A percentile compares a stretch with the other conserved stretches of the same genome.
phyloP scores from a whole-genome alignment of 1,140 invertebrate genomes.

The Anadara kagoshimensis region DNA sequence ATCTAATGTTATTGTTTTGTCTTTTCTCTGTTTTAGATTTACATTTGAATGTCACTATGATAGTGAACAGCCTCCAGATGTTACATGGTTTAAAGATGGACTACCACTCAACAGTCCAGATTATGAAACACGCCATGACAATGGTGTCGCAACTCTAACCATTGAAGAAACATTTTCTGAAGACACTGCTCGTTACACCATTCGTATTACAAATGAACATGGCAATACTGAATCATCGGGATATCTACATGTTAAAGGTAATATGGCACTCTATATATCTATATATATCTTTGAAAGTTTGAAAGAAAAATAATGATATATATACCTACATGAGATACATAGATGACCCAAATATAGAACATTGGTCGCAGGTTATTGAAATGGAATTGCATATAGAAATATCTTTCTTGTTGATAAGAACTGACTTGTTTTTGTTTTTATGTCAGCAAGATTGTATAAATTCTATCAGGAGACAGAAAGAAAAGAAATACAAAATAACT shows the following conservation, averaged over 20 bases:
- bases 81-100: conserved; percentile 93
- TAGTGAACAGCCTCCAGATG: conserved; percentile 73
- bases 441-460: too few relatives aligned
- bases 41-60: conserved; percentile 82
- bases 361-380: too few relatives aligned
- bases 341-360: too few relatives aligned
- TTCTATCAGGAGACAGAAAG: too few relatives aligned
- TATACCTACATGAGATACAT: too few relatives aligned
- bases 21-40: conserved; percentile 73
- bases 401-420: too few relatives aligned
- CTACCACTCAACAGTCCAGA: conserved; percentile 84
- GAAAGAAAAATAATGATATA: too few relatives aligned
- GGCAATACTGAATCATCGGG: conserved; percentile 85
- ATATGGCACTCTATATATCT: conserved; percentile 9
- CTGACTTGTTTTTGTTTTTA: too few relatives aligned
- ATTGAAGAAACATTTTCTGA: conserved; percentile 89
- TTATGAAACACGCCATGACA: conserved; percentile 78
- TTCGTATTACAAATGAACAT: conserved; percentile 81
- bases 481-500: too few relatives aligned
- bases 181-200: conserved; percentile 87
- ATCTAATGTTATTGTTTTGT: not conserved
- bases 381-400: too few relatives aligned
- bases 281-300: too few relatives aligned
- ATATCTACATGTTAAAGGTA: conserved; percentile 84
- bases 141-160: conserved; percentile 77